Percentiles rank a stretch among this genome's conserved stretches.
Conservation (phyloP, 2,113 vertebrate genomes). For the Lontra canadensis region DNA sequence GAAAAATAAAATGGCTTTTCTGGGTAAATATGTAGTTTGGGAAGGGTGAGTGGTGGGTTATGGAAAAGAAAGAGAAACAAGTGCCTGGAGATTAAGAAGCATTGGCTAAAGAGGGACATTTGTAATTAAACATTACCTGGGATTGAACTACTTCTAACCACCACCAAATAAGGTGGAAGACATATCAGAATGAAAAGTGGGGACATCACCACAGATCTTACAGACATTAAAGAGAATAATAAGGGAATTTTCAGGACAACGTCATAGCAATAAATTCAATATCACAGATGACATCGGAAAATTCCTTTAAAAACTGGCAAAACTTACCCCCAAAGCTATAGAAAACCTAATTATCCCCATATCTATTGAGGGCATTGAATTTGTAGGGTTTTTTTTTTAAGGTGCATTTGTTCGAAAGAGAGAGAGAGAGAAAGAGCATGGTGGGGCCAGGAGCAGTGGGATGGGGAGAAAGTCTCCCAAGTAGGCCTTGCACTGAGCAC, state of each 20-base stretch:
- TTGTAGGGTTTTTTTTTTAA: background rate
- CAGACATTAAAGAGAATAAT: background rate
- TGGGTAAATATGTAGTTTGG: background rate
- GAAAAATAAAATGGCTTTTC: background rate
- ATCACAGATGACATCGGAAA: background rate
- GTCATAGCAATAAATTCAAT: background rate
- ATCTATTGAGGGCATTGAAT: background rate
- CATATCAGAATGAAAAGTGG: background rate
- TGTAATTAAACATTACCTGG: background rate
- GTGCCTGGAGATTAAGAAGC: background rate
- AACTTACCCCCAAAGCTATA: background rate
- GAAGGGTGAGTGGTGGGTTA: background rate
- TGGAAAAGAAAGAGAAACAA: background rate
- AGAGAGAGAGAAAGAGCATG: background rate
- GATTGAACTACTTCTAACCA: background rate
- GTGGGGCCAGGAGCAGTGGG: background rate
- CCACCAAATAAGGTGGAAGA: background rate
- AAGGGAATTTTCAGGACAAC: background rate
- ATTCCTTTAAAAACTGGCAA: conserved; percentile 17
- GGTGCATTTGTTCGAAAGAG: background rate
- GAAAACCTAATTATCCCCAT: background rate
- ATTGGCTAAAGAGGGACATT: background rate
- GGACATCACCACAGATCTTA: background rate
- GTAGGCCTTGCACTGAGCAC: background rate
- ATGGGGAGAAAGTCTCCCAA: background rate